Conservation (phyloP, 2,797 vertebrate species). For the Philypnodon macrostomus region DNA sequence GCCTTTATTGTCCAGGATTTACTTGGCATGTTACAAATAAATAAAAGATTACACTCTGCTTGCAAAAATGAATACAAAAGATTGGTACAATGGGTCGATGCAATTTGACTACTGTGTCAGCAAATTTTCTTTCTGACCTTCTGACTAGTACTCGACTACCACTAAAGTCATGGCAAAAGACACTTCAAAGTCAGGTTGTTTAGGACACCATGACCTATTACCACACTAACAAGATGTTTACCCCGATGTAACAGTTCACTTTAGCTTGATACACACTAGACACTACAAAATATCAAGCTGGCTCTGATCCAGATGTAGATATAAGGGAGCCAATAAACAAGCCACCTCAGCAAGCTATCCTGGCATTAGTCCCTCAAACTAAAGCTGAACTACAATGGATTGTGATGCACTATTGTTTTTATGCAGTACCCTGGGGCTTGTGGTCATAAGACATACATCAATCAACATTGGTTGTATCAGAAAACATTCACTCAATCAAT, state of each 20-base stretch:
- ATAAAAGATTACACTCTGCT: constrained; percentile 12
- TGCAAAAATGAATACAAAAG: background rate
- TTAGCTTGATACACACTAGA: constrained; percentile 29
- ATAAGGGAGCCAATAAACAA: constrained; percentile 35
- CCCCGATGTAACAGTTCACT: constrained; percentile 19
- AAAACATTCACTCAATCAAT: no score
- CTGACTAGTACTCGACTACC: constrained; percentile 7
- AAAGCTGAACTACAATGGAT: constrained; percentile 31
- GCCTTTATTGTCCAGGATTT: constrained; percentile 2
- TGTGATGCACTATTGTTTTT: constrained; percentile 7
- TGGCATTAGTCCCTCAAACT: constrained; percentile 42
- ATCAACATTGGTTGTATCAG: background rate
- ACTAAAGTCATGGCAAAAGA: constrained; percentile 34
- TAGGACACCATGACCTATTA: constrained; percentile 45
- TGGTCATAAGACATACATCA: constrained; percentile 2
- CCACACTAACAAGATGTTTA: constrained; percentile 32
- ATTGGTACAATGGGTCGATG: background rate
- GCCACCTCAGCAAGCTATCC: constrained; percentile 47
- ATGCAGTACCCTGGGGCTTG: background rate
- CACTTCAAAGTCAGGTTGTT: constrained; percentile 41
- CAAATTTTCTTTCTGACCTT: constrained; percentile 2
- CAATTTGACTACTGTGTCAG: background rate
- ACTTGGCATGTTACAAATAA: constrained; percentile 19
- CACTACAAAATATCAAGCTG: constrained; percentile 29
- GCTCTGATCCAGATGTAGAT: constrained; percentile 43